phyloP scores from a whole-genome alignment of 2,888 invertebrate genomes.

The Noctua janthina region DNA sequence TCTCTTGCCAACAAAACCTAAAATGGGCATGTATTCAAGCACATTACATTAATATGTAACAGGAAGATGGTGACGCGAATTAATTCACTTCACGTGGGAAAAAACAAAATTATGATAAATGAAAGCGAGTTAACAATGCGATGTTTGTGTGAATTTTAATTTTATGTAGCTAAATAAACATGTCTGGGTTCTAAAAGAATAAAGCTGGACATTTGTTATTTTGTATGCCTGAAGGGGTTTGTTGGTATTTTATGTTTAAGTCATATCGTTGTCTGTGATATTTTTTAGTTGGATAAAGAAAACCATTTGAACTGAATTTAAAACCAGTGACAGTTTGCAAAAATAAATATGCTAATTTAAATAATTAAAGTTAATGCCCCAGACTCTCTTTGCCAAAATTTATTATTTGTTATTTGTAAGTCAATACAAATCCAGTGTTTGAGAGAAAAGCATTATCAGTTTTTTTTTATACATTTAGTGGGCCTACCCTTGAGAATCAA shows the following conservation, averaged over 20 bases:
- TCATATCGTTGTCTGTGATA: not conserved
- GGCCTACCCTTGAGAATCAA: too few relatives aligned
- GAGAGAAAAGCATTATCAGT: not conserved
- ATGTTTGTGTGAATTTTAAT: slow-evolving; percentile 55
- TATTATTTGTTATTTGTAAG: not conserved
- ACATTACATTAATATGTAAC: slow-evolving; percentile 65
- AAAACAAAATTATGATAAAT: slow-evolving; percentile 63
- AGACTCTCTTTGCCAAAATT: not conserved
- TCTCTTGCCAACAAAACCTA: slow-evolving; percentile 55
- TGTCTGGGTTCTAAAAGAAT: slow-evolving; percentile 19
- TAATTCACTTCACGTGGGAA: slow-evolving; percentile 58
- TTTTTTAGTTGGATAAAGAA: not conserved
- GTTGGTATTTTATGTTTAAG: slow-evolving; percentile 6
- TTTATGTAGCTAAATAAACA: slow-evolving; percentile 38
- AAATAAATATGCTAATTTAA: not conserved
- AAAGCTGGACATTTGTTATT: slow-evolving; percentile 18
- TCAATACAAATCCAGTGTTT: not conserved
- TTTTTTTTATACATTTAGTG: not conserved
- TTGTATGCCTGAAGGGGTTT: slow-evolving; percentile 27
- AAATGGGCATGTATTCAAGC: slow-evolving; percentile 57
- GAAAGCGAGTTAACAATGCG: slow-evolving; percentile 45
- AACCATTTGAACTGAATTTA: not conserved
- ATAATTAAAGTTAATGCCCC: not conserved
- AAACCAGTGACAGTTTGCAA: not conserved
- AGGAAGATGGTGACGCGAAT: slow-evolving; percentile 65